These are phyloP conservation scores for Hirtodrosophila alboralis DNA, from an alignment of 2,888 invertebrate genomes.

Conservation along the genomic window DNA sequence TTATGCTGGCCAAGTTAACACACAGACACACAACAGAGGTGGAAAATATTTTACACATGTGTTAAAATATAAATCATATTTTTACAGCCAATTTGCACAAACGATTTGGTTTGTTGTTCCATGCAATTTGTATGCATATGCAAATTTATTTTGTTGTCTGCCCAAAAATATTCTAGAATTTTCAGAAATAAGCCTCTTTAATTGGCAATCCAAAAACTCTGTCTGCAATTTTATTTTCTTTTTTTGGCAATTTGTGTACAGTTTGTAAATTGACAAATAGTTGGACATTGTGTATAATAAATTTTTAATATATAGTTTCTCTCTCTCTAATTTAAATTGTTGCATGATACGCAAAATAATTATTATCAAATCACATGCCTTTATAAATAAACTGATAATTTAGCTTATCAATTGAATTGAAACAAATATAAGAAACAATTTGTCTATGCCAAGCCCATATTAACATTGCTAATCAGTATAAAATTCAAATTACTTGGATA, in stretches of 20 bases:
- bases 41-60: slow-evolving; percentile 62
- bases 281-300: no score
- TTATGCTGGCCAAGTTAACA: slow-evolving; percentile 55
- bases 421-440: background rate
- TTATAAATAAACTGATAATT: background rate
- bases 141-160: slow-evolving; percentile 58
- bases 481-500: background rate
- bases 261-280: slow-evolving; percentile 15
- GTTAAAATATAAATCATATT: slow-evolving; percentile 75
- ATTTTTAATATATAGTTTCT: no score
- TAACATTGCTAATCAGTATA: background rate
- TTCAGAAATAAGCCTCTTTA: slow-evolving; percentile 41
- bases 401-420: slow-evolving; percentile 15
- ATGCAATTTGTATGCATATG: slow-evolving; percentile 25
- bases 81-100: slow-evolving; percentile 73
- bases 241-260: slow-evolving; percentile 1
- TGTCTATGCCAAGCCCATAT: background rate
- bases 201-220: slow-evolving; percentile 26
- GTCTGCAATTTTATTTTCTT: no score
- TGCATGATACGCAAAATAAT: slow-evolving; percentile 3
- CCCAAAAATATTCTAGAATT: slow-evolving; percentile 4
- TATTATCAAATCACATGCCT: slow-evolving; percentile 14
- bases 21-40: slow-evolving; percentile 17
- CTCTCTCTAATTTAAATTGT: slow-evolving; percentile 2
- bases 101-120: slow-evolving; percentile 62